Percentiles rank a stretch among this genome's conserved stretches.
phyloP scores from a whole-genome alignment of 2,888 invertebrate genomes.

The Linyphia triangularis region DNA sequence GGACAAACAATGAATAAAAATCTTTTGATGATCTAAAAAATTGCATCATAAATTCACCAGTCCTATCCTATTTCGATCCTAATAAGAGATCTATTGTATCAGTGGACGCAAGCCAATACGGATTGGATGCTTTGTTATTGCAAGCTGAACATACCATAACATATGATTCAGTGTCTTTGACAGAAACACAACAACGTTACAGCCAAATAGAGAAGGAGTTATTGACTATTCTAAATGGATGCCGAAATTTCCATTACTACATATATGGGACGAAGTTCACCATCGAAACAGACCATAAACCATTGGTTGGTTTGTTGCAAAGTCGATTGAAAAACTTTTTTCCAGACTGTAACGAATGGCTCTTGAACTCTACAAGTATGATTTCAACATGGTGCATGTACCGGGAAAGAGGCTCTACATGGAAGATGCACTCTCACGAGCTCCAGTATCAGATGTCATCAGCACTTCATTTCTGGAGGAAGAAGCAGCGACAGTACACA shows the following conservation, averaged over 20 bases:
- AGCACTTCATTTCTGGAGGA: neutral
- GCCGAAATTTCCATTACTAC: slow-evolving; percentile 38
- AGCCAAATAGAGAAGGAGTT: slow-evolving; percentile 64
- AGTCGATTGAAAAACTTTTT: neutral
- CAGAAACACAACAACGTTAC: slow-evolving; percentile 44
- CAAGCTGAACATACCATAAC: slow-evolving; percentile 31
- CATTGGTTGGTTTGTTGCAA: slow-evolving; percentile 6
- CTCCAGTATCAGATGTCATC: neutral
- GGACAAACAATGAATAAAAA: neutral
- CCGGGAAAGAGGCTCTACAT: slow-evolving; percentile 4
- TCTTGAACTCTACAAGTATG: slow-evolving; percentile 8
- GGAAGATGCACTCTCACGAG: slow-evolving; percentile 30
- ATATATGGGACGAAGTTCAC: slow-evolving; percentile 11
- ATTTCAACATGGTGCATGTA: slow-evolving; percentile 3
- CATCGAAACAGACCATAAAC: slow-evolving; percentile 51
- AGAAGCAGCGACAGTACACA: neutral
- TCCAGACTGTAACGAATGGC: slow-evolving; percentile 28
- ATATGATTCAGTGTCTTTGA: slow-evolving; percentile 33
- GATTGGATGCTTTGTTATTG: slow-evolving; percentile 27
- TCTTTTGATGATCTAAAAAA: neutral
- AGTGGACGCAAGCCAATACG: neutral
- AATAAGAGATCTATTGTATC: neutral
- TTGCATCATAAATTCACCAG: neutral
- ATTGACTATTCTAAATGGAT: slow-evolving; percentile 20
- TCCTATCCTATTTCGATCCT: neutral